phyloP scores from a whole-genome alignment of 2,888 invertebrate genomes.

The Chrysolina americana region DNA sequence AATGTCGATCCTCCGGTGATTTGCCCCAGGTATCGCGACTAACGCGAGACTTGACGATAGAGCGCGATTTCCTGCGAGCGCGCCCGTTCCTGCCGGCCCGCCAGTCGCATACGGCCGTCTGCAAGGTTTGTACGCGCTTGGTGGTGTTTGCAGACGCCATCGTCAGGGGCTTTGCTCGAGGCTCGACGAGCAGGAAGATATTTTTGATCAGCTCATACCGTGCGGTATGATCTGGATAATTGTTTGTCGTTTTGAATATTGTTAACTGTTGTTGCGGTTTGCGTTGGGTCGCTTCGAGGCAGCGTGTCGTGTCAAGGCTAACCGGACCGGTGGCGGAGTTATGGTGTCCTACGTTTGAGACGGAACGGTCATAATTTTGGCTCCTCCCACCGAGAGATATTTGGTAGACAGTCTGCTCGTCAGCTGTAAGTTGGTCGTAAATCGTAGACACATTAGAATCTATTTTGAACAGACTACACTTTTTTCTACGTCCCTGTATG shows the following conservation, averaged over 20 bases:
- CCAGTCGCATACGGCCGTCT: conserved; percentile 11
- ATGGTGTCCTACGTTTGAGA: conserved; percentile 39
- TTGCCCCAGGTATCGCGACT: conserved; percentile 16
- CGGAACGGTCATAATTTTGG: conserved; percentile 1
- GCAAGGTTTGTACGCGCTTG: not conserved
- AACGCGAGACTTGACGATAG: not conserved
- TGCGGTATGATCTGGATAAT: not conserved
- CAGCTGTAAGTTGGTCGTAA: conserved; percentile 7
- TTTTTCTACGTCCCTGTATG: no score
- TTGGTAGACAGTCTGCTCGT: conserved; percentile 11
- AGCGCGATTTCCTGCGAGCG: conserved; percentile 3
- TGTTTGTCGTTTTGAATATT: not conserved
- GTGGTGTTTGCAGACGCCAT: not conserved
- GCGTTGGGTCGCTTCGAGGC: not conserved
- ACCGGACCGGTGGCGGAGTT: conserved; percentile 37
- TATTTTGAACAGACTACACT: not conserved
- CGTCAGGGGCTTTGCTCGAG: not conserved
- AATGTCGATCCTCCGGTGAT: conserved; percentile 47
- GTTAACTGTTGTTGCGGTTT: not conserved
- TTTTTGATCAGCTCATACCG: not conserved
- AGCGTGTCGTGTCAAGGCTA: conserved; percentile 37
- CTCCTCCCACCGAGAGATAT: conserved; percentile 9
- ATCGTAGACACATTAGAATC: not conserved
- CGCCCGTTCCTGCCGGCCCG: not conserved
- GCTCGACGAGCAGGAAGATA: no score